Conservation (phyloP, 2,113 vertebrate genomes). For the Podiceps cristatus region DNA sequence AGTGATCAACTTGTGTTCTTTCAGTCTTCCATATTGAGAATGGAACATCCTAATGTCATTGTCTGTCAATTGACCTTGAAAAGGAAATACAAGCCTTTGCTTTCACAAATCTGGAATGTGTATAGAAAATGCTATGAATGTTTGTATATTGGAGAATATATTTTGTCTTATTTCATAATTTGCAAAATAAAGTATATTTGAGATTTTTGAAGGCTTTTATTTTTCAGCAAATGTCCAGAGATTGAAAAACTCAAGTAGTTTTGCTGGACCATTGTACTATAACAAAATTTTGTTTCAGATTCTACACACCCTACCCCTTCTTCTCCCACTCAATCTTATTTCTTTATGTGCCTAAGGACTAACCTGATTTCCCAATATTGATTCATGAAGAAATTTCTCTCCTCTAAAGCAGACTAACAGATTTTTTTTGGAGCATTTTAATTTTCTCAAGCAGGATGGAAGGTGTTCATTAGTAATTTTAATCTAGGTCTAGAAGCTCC, state of each 20-base stretch:
- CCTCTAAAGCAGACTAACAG: background rate
- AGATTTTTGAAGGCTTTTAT: background rate
- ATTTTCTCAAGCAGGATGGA: background rate
- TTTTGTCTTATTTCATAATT: background rate
- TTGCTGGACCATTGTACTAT: background rate
- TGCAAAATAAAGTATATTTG: background rate
- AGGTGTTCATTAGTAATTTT: background rate
- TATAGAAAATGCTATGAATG: background rate
- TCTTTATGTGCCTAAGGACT: background rate
- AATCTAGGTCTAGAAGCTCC: background rate
- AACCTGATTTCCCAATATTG: background rate
- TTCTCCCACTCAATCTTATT: background rate
- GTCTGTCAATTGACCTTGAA: background rate
- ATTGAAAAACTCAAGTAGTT: background rate
- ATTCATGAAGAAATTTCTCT: background rate
- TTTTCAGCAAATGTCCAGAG: background rate
- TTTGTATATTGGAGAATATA: background rate
- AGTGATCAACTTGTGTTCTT: background rate
- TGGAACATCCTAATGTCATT: background rate
- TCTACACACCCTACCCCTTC: fast-evolving
- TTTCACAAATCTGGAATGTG: background rate
- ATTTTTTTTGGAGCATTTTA: background rate
- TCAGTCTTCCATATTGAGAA: background rate
- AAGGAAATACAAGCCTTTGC: background rate
- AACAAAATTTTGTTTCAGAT: background rate